phyloP scores from a whole-genome alignment of 2,888 invertebrate species.

The Ectropis crepuscularia region DNA sequence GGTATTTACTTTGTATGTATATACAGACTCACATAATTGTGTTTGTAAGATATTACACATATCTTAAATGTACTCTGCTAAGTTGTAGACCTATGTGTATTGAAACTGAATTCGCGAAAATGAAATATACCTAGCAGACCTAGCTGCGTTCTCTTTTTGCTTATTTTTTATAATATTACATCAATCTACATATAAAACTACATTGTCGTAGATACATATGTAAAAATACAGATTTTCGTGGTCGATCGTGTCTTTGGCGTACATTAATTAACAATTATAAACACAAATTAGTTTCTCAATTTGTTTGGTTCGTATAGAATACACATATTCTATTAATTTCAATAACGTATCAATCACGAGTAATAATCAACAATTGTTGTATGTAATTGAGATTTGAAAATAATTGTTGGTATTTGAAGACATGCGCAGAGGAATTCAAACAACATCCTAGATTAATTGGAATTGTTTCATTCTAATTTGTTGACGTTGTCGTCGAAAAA shows the following conservation, averaged over 20 bases:
- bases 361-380: constrained; percentile 7
- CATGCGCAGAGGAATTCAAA: too few species aligned
- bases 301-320: neutral
- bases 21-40: too few species aligned
- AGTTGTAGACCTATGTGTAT: too few species aligned
- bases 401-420: neutral
- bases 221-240: neutral
- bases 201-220: too few species aligned
- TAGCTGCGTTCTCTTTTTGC: too few species aligned
- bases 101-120: too few species aligned
- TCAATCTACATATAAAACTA: too few species aligned
- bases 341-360: constrained; percentile 28
- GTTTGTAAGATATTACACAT: too few species aligned
- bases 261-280: neutral
- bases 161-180: too few species aligned
- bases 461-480: neutral
- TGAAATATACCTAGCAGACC: too few species aligned
- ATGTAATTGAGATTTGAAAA: neutral
- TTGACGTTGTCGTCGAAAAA: neutral
- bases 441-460: neutral
- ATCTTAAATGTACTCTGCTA: too few species aligned
- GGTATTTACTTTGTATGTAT: too few species aligned
- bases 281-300: neutral
- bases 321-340: neutral
- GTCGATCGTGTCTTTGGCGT: neutral